phyloP scores from a whole-genome alignment of 1,140 invertebrate genomes.

The Neocloeon triangulifer region DNA sequence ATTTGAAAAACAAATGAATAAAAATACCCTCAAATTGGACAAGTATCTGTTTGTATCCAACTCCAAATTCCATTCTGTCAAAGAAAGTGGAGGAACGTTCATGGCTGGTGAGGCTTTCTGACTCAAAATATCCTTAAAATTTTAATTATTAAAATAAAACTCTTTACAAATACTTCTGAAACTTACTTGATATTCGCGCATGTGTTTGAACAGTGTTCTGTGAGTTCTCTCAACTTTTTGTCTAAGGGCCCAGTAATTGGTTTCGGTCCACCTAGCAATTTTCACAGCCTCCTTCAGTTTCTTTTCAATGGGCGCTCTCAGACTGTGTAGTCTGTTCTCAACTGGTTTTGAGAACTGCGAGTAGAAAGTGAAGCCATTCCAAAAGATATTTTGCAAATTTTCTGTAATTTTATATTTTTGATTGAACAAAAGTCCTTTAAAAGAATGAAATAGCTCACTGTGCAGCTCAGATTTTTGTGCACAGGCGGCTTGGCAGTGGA shows the following conservation, averaged over 20 bases:
- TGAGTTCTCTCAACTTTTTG: constrained; percentile 71
- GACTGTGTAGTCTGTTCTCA: constrained; percentile 30
- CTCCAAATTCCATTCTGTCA: too few species aligned
- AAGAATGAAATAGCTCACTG: too few species aligned
- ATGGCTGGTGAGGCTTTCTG: constrained; percentile 16
- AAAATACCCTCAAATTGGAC: too few species aligned
- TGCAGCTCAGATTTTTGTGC: constrained; percentile 18
- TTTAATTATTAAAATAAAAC: constrained; percentile 6
- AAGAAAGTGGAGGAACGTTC: background rate
- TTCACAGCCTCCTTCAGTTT: constrained; percentile 84
- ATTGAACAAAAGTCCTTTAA: too few species aligned
- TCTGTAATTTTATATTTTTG: constrained; percentile 18
- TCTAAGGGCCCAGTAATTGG: constrained; percentile 85
- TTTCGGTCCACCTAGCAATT: constrained; percentile 87
- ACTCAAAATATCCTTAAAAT: too few species aligned
- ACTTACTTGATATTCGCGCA: constrained; percentile 48
- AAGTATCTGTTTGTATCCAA: too few species aligned
- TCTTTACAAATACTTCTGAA: too few species aligned
- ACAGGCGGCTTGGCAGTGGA: constrained; percentile 48
- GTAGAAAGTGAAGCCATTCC: constrained; percentile 76
- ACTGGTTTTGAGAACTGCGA: constrained; percentile 48
- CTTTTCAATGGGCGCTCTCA: constrained; percentile 65
- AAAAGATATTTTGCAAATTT: constrained; percentile 41
- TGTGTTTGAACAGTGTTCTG: constrained; percentile 61
- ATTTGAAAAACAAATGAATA: too few species aligned